Percentiles rank a stretch among this genome's conserved stretches.
Conservation (phyloP, 2,888 invertebrate genomes). For the Cataglyphis altisquamis region DNA sequence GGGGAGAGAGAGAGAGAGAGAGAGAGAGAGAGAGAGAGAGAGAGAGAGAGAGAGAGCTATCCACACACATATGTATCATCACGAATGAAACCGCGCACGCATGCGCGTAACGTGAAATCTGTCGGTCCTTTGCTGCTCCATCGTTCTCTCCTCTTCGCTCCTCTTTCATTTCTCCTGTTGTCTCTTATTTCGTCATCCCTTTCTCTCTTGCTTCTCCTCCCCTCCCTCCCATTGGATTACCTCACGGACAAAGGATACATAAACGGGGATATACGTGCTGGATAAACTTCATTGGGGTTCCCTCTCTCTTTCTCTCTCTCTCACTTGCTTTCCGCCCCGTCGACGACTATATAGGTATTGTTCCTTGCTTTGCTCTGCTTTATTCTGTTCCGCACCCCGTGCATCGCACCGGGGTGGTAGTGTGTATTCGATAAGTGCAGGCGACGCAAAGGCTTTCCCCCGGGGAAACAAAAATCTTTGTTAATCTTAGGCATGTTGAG, state of each 20-base stretch:
- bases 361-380: slow-evolving; percentile 32
- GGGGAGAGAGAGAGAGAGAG: not conserved
- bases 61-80: slow-evolving; percentile 12
- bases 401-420: slow-evolving; percentile 38
- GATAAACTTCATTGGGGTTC: slow-evolving; percentile 56
- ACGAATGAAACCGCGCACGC: slow-evolving; percentile 31
- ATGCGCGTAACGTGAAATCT: slow-evolving; percentile 56
- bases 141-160: slow-evolving; percentile 46
- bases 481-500: slow-evolving; percentile 14
- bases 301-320: slow-evolving; percentile 11
- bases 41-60: not conserved
- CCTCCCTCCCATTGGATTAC: slow-evolving; percentile 69
- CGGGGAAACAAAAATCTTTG: slow-evolving; percentile 39
- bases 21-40: not conserved
- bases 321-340: not conserved
- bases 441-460: slow-evolving; percentile 1
- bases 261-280: slow-evolving; percentile 66
- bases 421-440: slow-evolving; percentile 44
- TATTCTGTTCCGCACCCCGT: slow-evolving; percentile 33
- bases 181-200: not conserved
- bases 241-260: slow-evolving; percentile 75
- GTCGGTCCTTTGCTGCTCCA: slow-evolving; percentile 42
- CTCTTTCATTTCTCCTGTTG: slow-evolving; percentile 9
- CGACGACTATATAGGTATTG: slow-evolving; percentile 49
- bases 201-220: not conserved